Evolutionary conservation across 2,797 vertebrate species (phyloP), one percentile per base, ranked within the genome.

Genomic region (Myripristis murdjan): DNA sequence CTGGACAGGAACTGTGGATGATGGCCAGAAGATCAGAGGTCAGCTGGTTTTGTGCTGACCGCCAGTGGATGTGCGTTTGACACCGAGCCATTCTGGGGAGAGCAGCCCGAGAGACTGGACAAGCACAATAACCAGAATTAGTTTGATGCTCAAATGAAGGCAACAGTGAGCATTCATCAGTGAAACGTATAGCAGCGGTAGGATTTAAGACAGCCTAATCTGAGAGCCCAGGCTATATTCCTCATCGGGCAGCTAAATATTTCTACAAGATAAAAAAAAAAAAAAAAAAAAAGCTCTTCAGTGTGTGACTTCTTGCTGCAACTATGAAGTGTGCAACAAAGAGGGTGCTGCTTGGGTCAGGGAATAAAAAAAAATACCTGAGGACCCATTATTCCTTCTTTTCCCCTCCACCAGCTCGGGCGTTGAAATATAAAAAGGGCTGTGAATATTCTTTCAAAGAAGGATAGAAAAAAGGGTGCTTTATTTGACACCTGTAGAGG

Each of bases 401-500:
- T 24, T 54, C 77, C 68, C 6, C n/a, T 11, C 28, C n/a, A 20
- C 22, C 8, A 8, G 46, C 46, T n/a, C 20, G 20, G 18, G 46
- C 12, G 46, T 87, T 76, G 75, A 48, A 48, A 18, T 70, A 41
- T 22, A n/a, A 22, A 73, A 35, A 63, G 58, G 47, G 48, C 7
- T 33, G 22, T 41, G 68, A 77, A 63, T 59, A 33, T 60, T 69
- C 67, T 80, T 82, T 87, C 58, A 70, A 59, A 65, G 43, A 47
- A 31, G 20, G 31, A 28, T 20, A 22, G 44, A 24, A 26, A 59
- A 47, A 64, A 49, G 48, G 63, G 69, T 76, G 82, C 88, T 87
- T 85, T 83, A 80, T 86, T 91, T 80, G 74, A 88, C 90, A 91
- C 88, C 89, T 90, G 87, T 83, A 83, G 71, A 88, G 84, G 79